phyloP scores from a whole-genome alignment of 2,797 vertebrate species.

The Pseudotriccus pelzelni region DNA sequence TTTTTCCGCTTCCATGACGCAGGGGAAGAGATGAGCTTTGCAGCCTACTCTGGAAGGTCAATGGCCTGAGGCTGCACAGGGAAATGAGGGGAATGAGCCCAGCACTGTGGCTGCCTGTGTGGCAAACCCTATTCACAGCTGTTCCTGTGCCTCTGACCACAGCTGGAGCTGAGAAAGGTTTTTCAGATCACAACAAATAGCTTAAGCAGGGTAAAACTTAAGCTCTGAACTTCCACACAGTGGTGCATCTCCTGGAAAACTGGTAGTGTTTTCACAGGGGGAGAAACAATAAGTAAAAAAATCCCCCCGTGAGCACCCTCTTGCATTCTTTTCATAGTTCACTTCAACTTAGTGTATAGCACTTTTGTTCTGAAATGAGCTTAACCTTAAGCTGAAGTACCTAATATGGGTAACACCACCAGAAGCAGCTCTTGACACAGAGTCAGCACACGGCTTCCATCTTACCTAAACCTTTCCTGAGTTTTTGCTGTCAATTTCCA shows the following conservation, averaged over 20 bases:
- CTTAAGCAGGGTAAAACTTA: background rate
- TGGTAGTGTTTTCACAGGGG: background rate
- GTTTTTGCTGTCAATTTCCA: background rate
- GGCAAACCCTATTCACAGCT: background rate
- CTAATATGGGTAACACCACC: accelerated
- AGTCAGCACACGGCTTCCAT: accelerated
- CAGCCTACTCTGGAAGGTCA: background rate
- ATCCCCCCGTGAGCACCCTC: background rate
- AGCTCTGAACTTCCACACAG: background rate
- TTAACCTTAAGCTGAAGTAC: background rate
- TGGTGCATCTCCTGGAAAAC: background rate
- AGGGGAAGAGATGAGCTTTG: background rate
- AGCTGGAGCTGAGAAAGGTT: background rate
- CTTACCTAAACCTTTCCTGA: background rate
- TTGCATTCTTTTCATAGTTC: background rate
- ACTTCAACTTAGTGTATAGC: background rate
- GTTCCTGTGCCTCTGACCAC: background rate
- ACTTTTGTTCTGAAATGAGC: background rate
- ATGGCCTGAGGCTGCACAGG: background rate
- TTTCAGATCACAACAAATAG: background rate
- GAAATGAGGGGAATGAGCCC: background rate
- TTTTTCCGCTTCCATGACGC: background rate
- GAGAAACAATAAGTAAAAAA: accelerated
- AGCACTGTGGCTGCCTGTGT: background rate
- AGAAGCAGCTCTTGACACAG: background rate